Conservation (phyloP, 2,888 invertebrate genomes). For the Ennomos erosarius region DNA sequence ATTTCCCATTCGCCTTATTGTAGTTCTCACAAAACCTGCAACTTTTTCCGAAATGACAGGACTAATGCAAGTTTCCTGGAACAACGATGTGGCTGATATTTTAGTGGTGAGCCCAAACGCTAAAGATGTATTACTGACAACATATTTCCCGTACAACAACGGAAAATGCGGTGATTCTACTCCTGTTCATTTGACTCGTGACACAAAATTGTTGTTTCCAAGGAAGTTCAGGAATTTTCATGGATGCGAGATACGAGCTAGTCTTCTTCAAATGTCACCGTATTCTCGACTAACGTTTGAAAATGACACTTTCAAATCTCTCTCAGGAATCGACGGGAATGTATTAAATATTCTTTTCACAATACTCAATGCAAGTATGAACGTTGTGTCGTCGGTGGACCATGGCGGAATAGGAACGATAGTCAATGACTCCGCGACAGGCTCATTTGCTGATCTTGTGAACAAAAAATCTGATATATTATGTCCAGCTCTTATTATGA, state of each 20-base stretch:
- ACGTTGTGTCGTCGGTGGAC: constrained; percentile 41
- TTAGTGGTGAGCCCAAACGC: constrained; percentile 48
- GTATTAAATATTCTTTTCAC: constrained; percentile 46
- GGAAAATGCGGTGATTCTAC: constrained; percentile 53
- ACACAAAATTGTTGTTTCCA: constrained; percentile 47
- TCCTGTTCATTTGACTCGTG: constrained; percentile 45
- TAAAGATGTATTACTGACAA: constrained; percentile 45
- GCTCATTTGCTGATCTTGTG: constrained; percentile 51
- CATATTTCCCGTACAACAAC: constrained; percentile 58
- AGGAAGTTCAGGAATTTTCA: constrained; percentile 61
- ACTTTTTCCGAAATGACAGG: constrained; percentile 34
- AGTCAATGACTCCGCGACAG: constrained; percentile 47
- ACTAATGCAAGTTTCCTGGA: constrained; percentile 54
- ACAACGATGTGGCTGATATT: constrained; percentile 59
- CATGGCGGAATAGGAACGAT: constrained; percentile 44
- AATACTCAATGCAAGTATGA: constrained; percentile 55
- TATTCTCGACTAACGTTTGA: constrained; percentile 41
- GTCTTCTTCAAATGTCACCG: constrained; percentile 47
- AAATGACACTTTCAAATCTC: constrained; percentile 44
- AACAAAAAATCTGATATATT: constrained; percentile 55
- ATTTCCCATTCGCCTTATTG: constrained; percentile 51
- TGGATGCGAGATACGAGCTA: constrained; percentile 55
- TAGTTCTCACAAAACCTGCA: constrained; percentile 46
- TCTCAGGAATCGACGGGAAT: constrained; percentile 56
- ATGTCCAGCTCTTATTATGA: constrained; percentile 50